Conservation (phyloP, 2,797 vertebrate species). For the Manis crassicaudata region DNA sequence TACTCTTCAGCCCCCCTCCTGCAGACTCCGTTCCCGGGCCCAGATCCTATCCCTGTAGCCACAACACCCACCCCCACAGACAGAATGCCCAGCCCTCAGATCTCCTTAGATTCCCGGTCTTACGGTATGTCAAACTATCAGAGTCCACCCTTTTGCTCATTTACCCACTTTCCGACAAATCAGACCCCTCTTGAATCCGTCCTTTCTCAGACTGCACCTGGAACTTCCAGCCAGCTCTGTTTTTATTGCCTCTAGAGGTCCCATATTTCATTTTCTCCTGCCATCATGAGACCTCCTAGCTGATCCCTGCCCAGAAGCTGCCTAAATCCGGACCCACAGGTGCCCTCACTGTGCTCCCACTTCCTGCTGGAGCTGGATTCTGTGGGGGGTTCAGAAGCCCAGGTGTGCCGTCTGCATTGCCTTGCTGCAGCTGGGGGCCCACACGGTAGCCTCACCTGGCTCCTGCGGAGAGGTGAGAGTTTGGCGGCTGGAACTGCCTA, state of each 20-base stretch:
- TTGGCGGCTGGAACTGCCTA: neutral
- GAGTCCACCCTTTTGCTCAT: neutral
- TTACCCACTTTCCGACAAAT: neutral
- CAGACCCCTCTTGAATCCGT: neutral
- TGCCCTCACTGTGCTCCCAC: neutral
- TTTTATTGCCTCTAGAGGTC: neutral
- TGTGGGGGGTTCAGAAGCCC: neutral
- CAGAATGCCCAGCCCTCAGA: neutral
- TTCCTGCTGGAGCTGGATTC: constrained; percentile 49
- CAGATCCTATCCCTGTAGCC: neutral
- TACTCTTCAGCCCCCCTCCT: neutral
- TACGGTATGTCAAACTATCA: neutral
- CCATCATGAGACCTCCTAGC: neutral
- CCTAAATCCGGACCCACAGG: neutral
- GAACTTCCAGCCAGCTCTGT: neutral
- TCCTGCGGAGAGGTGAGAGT: constrained; percentile 64
- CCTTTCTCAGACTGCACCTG: neutral
- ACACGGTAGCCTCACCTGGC: constrained; percentile 29
- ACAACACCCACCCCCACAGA: neutral
- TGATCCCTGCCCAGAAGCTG: neutral
- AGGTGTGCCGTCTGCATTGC: constrained; percentile 58
- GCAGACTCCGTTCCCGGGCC: neutral
- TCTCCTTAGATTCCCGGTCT: too few species aligned
- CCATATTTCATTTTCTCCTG: neutral
- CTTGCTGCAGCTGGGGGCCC: constrained; percentile 37